Percentiles rank a stretch among this genome's conserved stretches.
These are phyloP conservation scores for Tillus elongatus DNA, from an alignment of 2,888 invertebrate species.

Conservation along the genomic window DNA sequence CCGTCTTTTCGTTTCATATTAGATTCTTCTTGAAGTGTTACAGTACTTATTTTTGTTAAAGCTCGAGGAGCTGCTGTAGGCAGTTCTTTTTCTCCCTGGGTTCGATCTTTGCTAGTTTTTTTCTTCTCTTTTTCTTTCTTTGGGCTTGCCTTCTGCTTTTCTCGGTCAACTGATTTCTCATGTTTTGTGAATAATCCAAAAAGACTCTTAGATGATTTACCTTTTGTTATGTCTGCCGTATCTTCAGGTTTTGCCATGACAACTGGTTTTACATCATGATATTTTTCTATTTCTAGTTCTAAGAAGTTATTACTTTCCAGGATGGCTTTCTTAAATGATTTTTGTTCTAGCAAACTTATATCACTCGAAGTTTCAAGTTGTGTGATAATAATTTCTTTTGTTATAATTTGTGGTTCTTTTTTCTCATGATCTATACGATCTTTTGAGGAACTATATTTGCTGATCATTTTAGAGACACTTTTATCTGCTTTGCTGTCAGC, in stretches of 20 bases:
- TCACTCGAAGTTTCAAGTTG: neutral
- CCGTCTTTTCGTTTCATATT: neutral
- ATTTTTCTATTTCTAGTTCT: conserved; percentile 13
- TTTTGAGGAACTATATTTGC: conserved; percentile 13
- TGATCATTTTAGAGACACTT: conserved; percentile 14
- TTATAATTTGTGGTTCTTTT: neutral
- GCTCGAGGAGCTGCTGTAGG: neutral
- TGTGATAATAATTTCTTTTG: neutral
- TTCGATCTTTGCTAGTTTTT: neutral
- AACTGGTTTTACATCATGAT: conserved; percentile 12
- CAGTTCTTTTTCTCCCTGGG: too few species aligned
- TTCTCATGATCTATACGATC: conserved; percentile 6
- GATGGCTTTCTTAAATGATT: neutral
- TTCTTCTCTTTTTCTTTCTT: neutral
- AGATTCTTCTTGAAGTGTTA: neutral
- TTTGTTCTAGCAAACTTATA: conserved; percentile 7
- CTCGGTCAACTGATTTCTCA: neutral
- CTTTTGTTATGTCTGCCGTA: too few species aligned
- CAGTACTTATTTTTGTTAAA: neutral
- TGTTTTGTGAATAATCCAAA: neutral
- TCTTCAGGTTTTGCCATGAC: conserved; percentile 10
- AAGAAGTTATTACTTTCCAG: conserved; percentile 11
- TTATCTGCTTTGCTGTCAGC: conserved; percentile 13
- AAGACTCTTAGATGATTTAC: neutral
- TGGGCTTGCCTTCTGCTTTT: neutral